These are phyloP conservation scores for Apis florea DNA, from an alignment of 1,140 invertebrate genomes.

Conservation along the genomic window DNA sequence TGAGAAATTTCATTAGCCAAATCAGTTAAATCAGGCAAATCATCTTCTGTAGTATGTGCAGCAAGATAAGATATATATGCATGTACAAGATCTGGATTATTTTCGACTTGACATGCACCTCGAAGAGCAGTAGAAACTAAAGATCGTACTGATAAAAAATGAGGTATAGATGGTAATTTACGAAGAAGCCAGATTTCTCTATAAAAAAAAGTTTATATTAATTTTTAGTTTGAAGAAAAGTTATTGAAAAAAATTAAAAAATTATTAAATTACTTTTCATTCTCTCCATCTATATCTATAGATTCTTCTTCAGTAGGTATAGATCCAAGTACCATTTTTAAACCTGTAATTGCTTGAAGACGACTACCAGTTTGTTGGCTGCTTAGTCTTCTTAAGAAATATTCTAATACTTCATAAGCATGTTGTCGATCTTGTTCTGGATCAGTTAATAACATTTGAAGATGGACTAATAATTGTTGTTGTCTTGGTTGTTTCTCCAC, in stretches of 20 bases:
- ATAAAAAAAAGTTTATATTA: conserved; percentile 48
- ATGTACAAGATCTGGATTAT: conserved; percentile 90
- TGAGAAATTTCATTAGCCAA: conserved; percentile 92
- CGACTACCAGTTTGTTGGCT: conserved; percentile 90
- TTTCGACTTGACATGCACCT: conserved; percentile 94
- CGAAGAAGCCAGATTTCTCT: conserved; percentile 88
- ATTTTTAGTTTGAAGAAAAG: neutral
- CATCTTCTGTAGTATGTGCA: conserved; percentile 85
- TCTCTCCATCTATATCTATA: conserved; percentile 77
- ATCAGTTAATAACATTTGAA: conserved; percentile 85
- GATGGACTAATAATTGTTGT: conserved; percentile 89
- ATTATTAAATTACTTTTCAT: conserved; percentile 72
- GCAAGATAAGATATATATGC: conserved; percentile 94
- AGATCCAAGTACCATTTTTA: conserved; percentile 82
- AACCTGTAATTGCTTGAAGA: conserved; percentile 87
- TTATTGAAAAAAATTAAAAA: neutral
- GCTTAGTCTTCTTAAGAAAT: conserved; percentile 92
- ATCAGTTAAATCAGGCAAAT: conserved; percentile 84
- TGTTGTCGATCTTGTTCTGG: conserved; percentile 82
- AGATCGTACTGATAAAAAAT: conserved; percentile 85
- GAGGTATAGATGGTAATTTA: conserved; percentile 87
- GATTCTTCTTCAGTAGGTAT: conserved; percentile 75
- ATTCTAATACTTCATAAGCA: conserved; percentile 93
- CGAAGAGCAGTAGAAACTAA: conserved; percentile 87
- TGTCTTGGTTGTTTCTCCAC: conserved; percentile 86